phyloP scores from a whole-genome alignment of 53 echinoderm and acorn worm species.

The Paelopatides confundens region DNA sequence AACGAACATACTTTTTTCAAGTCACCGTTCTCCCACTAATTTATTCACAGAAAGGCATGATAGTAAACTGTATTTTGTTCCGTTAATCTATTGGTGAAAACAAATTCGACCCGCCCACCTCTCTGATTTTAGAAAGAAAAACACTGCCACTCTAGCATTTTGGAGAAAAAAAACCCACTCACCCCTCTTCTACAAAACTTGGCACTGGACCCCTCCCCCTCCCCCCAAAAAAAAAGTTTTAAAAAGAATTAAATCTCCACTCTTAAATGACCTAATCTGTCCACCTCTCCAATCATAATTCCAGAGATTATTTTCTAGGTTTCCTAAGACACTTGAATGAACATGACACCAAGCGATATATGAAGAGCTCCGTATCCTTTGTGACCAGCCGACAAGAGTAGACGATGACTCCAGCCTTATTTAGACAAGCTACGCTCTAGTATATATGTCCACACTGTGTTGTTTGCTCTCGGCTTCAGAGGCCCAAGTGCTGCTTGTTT shows the following conservation, averaged over 20 bases:
- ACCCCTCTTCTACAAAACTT: no score
- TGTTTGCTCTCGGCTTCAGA: conserved; percentile 23
- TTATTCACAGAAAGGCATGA: no score
- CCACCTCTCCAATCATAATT: neutral
- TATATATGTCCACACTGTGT: neutral
- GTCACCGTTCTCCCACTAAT: no score
- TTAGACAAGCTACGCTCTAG: neutral
- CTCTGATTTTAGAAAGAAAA: no score
- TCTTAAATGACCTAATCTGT: neutral
- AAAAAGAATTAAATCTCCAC: neutral
- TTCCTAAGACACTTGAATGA: conserved; percentile 25
- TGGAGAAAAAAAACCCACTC: no score
- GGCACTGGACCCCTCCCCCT: no score
- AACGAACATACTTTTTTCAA: no score
- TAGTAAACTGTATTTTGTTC: no score
- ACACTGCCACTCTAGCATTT: no score
- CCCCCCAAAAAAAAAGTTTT: neutral
- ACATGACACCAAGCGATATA: neutral
- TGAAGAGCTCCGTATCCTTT: neutral
- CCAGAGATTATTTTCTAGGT: neutral
- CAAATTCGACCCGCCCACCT: no score
- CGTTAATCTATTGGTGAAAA: no score
- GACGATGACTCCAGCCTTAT: conserved; percentile 8
- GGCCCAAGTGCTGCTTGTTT: conserved; percentile 18
- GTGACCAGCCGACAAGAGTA: neutral